Conservation (phyloP, 2,888 invertebrate species). For the Drosophila fungiperda region DNA sequence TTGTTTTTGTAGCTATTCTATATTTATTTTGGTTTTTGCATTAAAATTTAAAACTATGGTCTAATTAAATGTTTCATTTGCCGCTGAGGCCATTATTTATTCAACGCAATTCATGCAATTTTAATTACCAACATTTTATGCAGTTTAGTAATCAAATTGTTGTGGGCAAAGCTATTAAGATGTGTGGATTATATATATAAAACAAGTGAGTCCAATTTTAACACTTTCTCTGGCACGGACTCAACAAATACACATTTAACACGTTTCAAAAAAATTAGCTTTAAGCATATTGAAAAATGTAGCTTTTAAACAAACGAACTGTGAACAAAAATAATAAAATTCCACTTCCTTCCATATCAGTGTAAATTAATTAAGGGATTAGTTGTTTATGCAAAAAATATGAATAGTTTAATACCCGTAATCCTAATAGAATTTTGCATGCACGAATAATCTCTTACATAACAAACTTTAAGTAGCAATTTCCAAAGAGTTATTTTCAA, state of each 20-base stretch:
- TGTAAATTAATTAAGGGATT: not conserved
- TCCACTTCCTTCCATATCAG: not conserved
- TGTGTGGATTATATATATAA: not conserved
- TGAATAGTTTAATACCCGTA: not conserved
- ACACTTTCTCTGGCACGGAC: not conserved
- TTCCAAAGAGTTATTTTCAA: not conserved
- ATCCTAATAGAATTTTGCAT: not conserved
- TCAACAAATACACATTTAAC: not conserved
- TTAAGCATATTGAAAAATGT: not conserved
- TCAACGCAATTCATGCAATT: conserved; percentile 43
- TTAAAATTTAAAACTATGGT: conserved; percentile 51
- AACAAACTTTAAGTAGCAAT: not conserved
- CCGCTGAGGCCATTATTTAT: conserved; percentile 36
- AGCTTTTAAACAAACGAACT: not conserved
- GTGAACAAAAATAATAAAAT: not conserved
- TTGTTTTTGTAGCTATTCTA: conserved; percentile 3
- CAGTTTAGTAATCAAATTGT: not conserved
- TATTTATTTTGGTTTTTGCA: conserved; percentile 11
- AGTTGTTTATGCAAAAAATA: not conserved
- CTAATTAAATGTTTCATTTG: conserved; percentile 65
- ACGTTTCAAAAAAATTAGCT: not conserved
- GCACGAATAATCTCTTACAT: not conserved
- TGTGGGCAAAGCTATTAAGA: not conserved
- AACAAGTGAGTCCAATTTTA: not conserved
- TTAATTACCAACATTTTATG: conserved; percentile 3